Conservation (phyloP, 2,888 invertebrate species). For the Drosophila macrospina region DNA sequence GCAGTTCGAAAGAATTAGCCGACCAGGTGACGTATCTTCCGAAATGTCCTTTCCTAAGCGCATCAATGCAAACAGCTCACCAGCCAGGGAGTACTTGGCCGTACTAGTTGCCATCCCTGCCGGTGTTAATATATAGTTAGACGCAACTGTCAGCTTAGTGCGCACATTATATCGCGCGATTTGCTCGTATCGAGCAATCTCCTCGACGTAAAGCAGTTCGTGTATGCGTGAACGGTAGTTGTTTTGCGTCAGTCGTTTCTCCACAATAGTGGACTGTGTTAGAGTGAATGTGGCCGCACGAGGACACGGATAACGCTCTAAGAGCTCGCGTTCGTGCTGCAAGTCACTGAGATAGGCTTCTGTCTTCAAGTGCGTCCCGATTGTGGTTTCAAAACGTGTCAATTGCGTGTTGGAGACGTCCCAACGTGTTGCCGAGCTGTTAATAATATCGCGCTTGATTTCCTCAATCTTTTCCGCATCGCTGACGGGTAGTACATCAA, state of each 20-base stretch:
- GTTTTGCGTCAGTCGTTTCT: slow-evolving; percentile 88
- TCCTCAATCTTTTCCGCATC: slow-evolving; percentile 89
- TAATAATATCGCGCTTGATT: slow-evolving; percentile 88
- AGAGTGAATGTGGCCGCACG: slow-evolving; percentile 88
- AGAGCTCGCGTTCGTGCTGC: slow-evolving; percentile 87
- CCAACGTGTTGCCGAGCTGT: slow-evolving; percentile 88
- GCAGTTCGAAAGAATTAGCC: slow-evolving; percentile 91
- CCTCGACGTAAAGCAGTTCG: slow-evolving; percentile 91
- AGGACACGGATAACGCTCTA: slow-evolving; percentile 89
- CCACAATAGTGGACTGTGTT: slow-evolving; percentile 89
- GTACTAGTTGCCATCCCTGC: slow-evolving; percentile 89
- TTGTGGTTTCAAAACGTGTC: slow-evolving; percentile 87
- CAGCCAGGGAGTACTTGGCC: slow-evolving; percentile 91
- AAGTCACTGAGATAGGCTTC: slow-evolving; percentile 85
- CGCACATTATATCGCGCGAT: slow-evolving; percentile 90
- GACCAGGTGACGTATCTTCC: slow-evolving; percentile 93
- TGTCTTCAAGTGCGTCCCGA: slow-evolving; percentile 86
- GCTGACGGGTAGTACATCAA: slow-evolving; percentile 90
- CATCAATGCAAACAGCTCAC: slow-evolving; percentile 91
- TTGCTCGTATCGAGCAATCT: slow-evolving; percentile 90
- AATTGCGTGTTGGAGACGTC: slow-evolving; percentile 87
- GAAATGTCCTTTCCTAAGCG: slow-evolving; percentile 90
- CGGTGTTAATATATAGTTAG: slow-evolving; percentile 89
- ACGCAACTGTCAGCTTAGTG: slow-evolving; percentile 88
- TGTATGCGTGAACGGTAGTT: slow-evolving; percentile 92